phyloP scores from a whole-genome alignment of 2,888 invertebrate genomes.

The Schizotus pectinicornis region DNA sequence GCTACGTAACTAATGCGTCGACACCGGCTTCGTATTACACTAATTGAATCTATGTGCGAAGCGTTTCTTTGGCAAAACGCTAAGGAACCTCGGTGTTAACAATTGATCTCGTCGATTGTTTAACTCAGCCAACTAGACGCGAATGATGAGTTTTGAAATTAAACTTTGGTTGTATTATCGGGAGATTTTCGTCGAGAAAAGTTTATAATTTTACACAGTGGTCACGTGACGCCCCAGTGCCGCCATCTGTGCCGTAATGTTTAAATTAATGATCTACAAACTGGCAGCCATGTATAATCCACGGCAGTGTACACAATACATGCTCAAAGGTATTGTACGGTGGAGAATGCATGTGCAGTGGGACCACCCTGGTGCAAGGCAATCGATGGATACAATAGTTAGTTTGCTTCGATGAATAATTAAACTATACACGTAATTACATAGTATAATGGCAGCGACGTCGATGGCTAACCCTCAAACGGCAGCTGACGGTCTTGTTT shows the following conservation, averaged over 20 bases:
- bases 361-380: slow-evolving; percentile 51
- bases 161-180: no score
- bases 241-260: slow-evolving; percentile 46
- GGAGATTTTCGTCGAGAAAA: no score
- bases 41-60: slow-evolving; percentile 50
- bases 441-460: slow-evolving; percentile 38
- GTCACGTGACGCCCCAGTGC: no score
- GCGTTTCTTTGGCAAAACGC: slow-evolving; percentile 14
- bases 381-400: slow-evolving; percentile 54
- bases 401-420: slow-evolving; percentile 53
- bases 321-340: slow-evolving; percentile 52
- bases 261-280: slow-evolving; percentile 52
- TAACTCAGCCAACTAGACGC: no score
- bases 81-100: neutral
- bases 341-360: slow-evolving; percentile 50
- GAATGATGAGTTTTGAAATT: no score
- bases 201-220: no score
- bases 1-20: slow-evolving; percentile 55
- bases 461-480: slow-evolving; percentile 5
- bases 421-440: slow-evolving; percentile 50
- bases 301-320: slow-evolving; percentile 50
- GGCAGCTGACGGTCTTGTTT: neutral
- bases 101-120: neutral
- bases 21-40: slow-evolving; percentile 51
- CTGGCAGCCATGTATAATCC: slow-evolving; percentile 50